Evolutionary conservation across 2,113 vertebrate genomes (phyloP), one percentile per base, ranked within the genome.

Genomic region (Lasiurus cinereus): DNA sequence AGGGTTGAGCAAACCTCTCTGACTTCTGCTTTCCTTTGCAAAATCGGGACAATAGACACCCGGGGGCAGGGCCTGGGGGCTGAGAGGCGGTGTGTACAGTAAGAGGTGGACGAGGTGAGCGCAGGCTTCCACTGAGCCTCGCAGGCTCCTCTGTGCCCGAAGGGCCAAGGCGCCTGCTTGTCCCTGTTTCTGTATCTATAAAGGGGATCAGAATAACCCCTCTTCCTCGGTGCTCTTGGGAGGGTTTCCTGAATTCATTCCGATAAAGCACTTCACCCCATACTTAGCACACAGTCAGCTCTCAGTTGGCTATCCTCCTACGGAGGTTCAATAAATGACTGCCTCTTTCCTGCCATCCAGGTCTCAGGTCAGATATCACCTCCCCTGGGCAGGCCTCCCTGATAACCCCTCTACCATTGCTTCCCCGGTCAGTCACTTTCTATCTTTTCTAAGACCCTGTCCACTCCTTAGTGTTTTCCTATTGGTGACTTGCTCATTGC

Each of bases 1-100:
- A 62, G 59, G 59, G 59, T 27, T 27, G 59, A 54, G 46, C 7
- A 52, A 91, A 72, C 36, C 36, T 94, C 69, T 96, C 85, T 88
- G 82, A 59, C 24, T 31, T 70, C 27, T 39, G 31, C 66, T 73
- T 82, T 78, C 15, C 2, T 21, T 21, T 29, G 31, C 46, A 91
- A 27, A 87, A 31, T 2, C 21, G 33, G 73, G 43, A 24, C n/a
- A 2, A 36, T 8, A 18, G 48, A 29, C 3, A 27, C 2, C 22
- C 24, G 67, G 0, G 24, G 54, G 33, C 54, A 43, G 18, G 64
- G 24, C 12, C 33, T 39, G 13, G 29, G 29, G 9, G 27, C 64
- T n/a, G 78, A 91, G 86, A 70, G 3, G 39, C 36, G 29, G 50
- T 4, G 0, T 11, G 8, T 3, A 22, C 24, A 6, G 24, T 8